Conservation (phyloP, 1,140 invertebrate genomes). For the Acyrthosiphon pisum region DNA sequence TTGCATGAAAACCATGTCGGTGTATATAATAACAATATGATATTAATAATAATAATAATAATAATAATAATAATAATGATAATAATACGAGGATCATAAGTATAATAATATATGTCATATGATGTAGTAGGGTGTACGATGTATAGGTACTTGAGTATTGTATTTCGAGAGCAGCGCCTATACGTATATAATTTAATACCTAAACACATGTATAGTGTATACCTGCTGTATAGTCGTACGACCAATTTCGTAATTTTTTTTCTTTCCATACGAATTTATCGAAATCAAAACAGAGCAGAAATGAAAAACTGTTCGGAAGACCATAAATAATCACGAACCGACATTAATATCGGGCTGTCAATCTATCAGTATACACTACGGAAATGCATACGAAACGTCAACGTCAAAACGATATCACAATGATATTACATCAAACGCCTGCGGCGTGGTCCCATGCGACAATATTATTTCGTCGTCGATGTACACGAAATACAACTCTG, state of each 20-base stretch:
- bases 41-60: background rate
- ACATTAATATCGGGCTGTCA: background rate
- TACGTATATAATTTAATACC: background rate
- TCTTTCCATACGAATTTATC: background rate
- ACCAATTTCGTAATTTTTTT: background rate
- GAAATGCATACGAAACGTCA: background rate
- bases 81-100: conserved; percentile 1
- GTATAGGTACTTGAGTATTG: background rate
- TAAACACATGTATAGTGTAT: background rate
- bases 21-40: background rate
- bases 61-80: background rate
- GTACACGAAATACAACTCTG: background rate
- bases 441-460: background rate
- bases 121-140: background rate
- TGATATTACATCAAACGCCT: conserved; percentile 4
- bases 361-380: background rate
- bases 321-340: background rate
- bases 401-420: background rate
- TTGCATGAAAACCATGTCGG: conserved; percentile 25
- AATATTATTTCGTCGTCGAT: background rate
- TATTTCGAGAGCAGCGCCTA: background rate
- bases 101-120: background rate
- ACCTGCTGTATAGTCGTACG: background rate
- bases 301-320: background rate
- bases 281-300: background rate